These are phyloP conservation scores for Elephantulus edwardii DNA, from an alignment of 2,113 vertebrate species.

Conservation along the genomic window DNA sequence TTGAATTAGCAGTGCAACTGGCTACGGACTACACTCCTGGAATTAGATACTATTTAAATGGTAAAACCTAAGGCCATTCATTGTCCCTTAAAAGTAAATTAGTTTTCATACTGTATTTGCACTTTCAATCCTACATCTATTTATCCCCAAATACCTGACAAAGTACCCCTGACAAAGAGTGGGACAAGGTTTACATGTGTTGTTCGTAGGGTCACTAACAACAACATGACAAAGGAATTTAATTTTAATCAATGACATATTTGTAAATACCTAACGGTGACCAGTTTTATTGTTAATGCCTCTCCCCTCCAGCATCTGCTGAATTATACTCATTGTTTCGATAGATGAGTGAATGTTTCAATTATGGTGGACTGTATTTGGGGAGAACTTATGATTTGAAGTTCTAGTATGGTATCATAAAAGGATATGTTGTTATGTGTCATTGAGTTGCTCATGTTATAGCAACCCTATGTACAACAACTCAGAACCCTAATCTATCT, in stretches of 20 bases:
- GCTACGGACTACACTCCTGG: no score
- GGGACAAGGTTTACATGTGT: no score
- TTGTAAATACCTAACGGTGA: not conserved
- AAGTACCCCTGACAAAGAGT: no score
- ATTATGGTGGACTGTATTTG: not conserved
- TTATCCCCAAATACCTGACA: constrained; percentile 21
- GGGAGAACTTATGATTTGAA: constrained; percentile 13
- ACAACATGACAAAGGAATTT: constrained; percentile 16
- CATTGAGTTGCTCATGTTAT: no score
- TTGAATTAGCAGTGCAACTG: no score
- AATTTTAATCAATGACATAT: constrained; percentile 27
- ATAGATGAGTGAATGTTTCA: not conserved
- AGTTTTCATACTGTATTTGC: constrained; percentile 4
- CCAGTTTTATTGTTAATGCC: not conserved
- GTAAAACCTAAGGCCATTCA: constrained; percentile 34
- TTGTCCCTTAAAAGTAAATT: not conserved
- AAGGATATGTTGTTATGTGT: no score
- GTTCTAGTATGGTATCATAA: not conserved
- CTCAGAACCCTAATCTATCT: no score
- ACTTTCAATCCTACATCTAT: constrained; percentile 32
- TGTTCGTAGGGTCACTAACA: no score
- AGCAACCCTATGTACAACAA: no score
- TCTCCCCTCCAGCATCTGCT: not conserved
- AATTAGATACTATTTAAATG: not conserved
- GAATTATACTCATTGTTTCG: not conserved